phyloP scores from a whole-genome alignment of 2,797 vertebrate species.

The Acanthis flammea region DNA sequence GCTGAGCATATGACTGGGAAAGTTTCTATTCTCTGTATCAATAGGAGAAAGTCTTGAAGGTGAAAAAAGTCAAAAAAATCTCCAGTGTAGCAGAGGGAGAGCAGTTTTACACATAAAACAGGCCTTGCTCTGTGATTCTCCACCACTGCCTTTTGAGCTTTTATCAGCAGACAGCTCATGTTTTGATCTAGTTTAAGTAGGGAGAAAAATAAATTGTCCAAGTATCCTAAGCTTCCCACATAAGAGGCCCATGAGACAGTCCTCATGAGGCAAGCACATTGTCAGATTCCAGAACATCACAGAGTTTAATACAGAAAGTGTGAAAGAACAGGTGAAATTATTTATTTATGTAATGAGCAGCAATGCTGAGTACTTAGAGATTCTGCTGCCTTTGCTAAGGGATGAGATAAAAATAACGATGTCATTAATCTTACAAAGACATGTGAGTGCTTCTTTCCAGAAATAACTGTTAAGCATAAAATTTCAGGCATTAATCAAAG shows the following conservation, averaged over 20 bases:
- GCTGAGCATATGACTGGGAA: background rate
- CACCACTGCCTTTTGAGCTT: background rate
- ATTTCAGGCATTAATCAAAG: constrained; percentile 35
- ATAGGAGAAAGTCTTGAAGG: background rate
- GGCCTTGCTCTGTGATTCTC: background rate
- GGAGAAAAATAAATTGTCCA: background rate
- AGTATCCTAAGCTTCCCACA: background rate
- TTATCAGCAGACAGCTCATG: background rate
- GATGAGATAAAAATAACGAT: constrained; percentile 35
- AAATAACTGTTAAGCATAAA: constrained; percentile 44
- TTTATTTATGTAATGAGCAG: constrained; percentile 19
- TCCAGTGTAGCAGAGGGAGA: background rate
- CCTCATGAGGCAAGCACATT: background rate
- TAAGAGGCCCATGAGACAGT: background rate
- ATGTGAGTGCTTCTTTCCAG: constrained; percentile 2
- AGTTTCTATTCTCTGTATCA: background rate
- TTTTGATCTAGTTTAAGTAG: background rate
- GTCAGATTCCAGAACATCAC: background rate
- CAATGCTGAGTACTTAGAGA: background rate
- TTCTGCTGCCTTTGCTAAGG: constrained; percentile 16
- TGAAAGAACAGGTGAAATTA: constrained; percentile 28
- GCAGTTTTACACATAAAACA: background rate
- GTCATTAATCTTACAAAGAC: constrained; percentile 23
- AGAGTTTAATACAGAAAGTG: background rate
- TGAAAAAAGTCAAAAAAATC: background rate